phyloP scores from a whole-genome alignment of 1,140 invertebrate species.

The Rhynchophorus ferrugineus region DNA sequence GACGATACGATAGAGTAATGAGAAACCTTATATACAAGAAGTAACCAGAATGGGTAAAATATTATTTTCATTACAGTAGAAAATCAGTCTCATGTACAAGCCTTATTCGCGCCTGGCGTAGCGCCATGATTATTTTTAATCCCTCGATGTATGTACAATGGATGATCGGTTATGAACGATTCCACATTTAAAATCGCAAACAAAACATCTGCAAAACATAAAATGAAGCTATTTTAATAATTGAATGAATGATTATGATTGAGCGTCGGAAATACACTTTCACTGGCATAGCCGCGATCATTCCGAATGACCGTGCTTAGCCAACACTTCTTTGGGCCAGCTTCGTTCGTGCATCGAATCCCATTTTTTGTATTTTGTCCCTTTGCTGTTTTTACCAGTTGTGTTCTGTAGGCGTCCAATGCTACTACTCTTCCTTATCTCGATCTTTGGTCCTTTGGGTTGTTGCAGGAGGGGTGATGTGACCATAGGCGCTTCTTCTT shows the following conservation, averaged over 20 bases:
- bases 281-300: slow-evolving; percentile 13
- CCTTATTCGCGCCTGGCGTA: slow-evolving; percentile 22
- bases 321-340: slow-evolving; percentile 33
- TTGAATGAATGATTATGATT: slow-evolving; percentile 8
- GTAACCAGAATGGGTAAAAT: slow-evolving; percentile 22
- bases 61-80: slow-evolving; percentile 31
- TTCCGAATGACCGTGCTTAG: slow-evolving; percentile 38
- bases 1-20: not conserved
- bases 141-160: slow-evolving; percentile 17
- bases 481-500: slow-evolving; percentile 50
- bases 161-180: slow-evolving; percentile 10
- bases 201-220: not conserved
- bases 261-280: slow-evolving; percentile 5
- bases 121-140: slow-evolving; percentile 13
- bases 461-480: slow-evolving; percentile 49
- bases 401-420: slow-evolving; percentile 40
- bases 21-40: not conserved
- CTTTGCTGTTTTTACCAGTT: slow-evolving; percentile 19
- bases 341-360: slow-evolving; percentile 30
- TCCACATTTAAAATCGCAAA: slow-evolving; percentile 13
- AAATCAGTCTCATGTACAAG: slow-evolving; percentile 42
- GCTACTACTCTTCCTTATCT: slow-evolving; percentile 44
- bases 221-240: slow-evolving; percentile 3
- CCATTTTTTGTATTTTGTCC: slow-evolving; percentile 28
- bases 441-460: slow-evolving; percentile 23